Evolutionary conservation across 2,113 vertebrate genomes (phyloP).

Genomic region (Aegypius monachus): DNA sequence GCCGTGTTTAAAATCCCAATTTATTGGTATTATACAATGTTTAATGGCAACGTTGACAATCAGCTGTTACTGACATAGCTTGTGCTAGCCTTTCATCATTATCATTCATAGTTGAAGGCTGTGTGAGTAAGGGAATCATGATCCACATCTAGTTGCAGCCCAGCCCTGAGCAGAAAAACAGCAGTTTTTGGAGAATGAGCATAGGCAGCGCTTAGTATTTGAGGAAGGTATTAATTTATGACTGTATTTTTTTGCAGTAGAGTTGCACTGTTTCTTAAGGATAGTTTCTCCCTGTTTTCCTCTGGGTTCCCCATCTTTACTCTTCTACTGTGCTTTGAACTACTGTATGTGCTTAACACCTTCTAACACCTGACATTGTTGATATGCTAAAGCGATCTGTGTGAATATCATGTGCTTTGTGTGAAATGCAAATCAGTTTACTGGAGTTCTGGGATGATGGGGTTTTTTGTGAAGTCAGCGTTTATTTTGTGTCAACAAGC

Average conservation of each 20-base stretch:
- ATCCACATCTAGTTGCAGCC: background rate
- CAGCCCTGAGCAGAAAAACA: background rate
- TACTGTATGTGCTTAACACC: background rate
- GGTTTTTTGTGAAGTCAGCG: background rate
- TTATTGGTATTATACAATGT: background rate
- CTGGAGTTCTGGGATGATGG: background rate
- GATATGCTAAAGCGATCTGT: background rate
- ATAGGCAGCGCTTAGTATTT: background rate
- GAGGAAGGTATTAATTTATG: background rate
- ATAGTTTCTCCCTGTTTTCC: background rate
- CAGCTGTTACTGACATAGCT: background rate
- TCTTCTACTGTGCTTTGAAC: background rate
- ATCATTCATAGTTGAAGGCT: background rate
- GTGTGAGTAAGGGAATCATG: background rate
- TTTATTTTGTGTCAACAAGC: background rate
- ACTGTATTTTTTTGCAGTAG: background rate
- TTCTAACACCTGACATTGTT: background rate
- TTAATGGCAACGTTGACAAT: background rate
- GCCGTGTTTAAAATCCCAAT: background rate
- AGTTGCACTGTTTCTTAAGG: conserved; percentile 12
- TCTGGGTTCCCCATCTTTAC: background rate
- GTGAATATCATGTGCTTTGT: background rate
- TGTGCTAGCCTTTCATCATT: background rate
- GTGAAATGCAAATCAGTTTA: background rate
- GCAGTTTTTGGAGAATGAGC: background rate